A percentile compares a stretch with the other conserved stretches of the same genome.
Conservation (phyloP, 1,140 invertebrate species). For the Acromyrmex echinatior region DNA sequence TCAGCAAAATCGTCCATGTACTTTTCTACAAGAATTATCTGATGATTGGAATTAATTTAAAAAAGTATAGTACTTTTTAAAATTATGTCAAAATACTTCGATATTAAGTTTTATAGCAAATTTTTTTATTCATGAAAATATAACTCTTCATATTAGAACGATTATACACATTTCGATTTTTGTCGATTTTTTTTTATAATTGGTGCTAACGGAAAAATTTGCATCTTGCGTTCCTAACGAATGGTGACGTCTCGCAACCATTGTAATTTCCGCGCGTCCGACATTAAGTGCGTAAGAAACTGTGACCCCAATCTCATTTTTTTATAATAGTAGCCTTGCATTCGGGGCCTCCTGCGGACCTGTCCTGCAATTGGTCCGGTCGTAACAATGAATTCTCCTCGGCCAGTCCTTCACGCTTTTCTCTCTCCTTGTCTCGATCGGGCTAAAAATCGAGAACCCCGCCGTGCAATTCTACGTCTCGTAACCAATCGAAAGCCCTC, state of each 20-base stretch:
- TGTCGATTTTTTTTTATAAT: background rate
- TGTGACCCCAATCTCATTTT: slow-evolving; percentile 53
- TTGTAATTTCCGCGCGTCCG: slow-evolving; percentile 22
- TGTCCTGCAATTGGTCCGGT: slow-evolving; percentile 78
- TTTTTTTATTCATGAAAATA: background rate
- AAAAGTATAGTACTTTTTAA: background rate
- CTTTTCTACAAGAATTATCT: background rate
- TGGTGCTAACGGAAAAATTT: background rate
- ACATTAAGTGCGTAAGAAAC: slow-evolving; percentile 45
- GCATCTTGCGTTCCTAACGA: background rate
- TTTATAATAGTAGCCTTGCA: slow-evolving; percentile 40
- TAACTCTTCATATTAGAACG: background rate
- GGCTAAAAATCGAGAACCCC: slow-evolving; percentile 66
- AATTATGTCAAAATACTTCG: background rate
- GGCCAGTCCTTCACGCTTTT: slow-evolving; percentile 60
- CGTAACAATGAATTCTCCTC: slow-evolving; percentile 73
- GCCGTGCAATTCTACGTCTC: slow-evolving; percentile 73
- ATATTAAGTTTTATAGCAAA: background rate
- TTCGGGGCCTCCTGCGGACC: slow-evolving; percentile 60
- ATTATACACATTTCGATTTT: background rate
- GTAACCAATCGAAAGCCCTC: slow-evolving; percentile 65
- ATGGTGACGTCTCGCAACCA: slow-evolving; percentile 10
- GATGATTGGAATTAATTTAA: background rate
- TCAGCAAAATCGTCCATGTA: no score
- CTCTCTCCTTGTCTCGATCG: background rate